These are phyloP conservation scores for Serrognathus titanus DNA, from an alignment of 2,888 invertebrate genomes.

Conservation along the genomic window DNA sequence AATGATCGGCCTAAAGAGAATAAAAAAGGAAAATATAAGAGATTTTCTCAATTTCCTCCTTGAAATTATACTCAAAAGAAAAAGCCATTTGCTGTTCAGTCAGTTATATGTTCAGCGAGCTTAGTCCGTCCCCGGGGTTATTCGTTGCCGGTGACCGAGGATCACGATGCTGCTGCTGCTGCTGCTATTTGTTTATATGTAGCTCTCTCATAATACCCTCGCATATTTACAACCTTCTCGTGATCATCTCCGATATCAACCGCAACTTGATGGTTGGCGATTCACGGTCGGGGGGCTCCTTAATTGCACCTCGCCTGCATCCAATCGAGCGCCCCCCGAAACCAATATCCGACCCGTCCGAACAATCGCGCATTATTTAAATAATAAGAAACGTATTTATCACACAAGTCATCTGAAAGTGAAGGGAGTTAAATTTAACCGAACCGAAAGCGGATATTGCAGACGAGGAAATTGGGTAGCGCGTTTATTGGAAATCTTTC, in stretches of 20 bases:
- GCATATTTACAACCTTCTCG: slow-evolving; percentile 11
- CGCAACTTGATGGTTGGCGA: background rate
- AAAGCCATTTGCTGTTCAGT: slow-evolving; percentile 43
- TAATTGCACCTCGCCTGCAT: slow-evolving; percentile 20
- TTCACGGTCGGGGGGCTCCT: slow-evolving; percentile 8
- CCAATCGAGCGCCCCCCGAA: slow-evolving; percentile 20
- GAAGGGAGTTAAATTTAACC: slow-evolving; percentile 43
- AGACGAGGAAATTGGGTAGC: slow-evolving; percentile 47
- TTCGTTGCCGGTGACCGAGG: slow-evolving; percentile 26
- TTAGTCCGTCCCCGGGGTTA: slow-evolving; percentile 22
- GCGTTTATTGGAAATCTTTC: slow-evolving; percentile 52
- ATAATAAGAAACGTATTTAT: slow-evolving; percentile 40
- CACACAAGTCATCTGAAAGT: slow-evolving; percentile 44
- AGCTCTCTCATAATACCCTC: slow-evolving; percentile 21
- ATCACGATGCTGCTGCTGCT: slow-evolving; percentile 22
- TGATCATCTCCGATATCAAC: slow-evolving; percentile 8
- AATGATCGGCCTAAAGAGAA: slow-evolving; percentile 51
- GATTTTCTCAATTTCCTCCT: slow-evolving; percentile 51
- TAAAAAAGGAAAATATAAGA: slow-evolving; percentile 50
- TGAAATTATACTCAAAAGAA: slow-evolving; percentile 48
- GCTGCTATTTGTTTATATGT: slow-evolving; percentile 25
- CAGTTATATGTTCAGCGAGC: slow-evolving; percentile 36
- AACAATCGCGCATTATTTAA: slow-evolving; percentile 27
- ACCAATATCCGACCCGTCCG: slow-evolving; percentile 22
- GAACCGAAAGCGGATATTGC: slow-evolving; percentile 37